phyloP scores from a whole-genome alignment of 53 echinoderm and acorn worm genomes.

The Zoroaster sp. region DNA sequence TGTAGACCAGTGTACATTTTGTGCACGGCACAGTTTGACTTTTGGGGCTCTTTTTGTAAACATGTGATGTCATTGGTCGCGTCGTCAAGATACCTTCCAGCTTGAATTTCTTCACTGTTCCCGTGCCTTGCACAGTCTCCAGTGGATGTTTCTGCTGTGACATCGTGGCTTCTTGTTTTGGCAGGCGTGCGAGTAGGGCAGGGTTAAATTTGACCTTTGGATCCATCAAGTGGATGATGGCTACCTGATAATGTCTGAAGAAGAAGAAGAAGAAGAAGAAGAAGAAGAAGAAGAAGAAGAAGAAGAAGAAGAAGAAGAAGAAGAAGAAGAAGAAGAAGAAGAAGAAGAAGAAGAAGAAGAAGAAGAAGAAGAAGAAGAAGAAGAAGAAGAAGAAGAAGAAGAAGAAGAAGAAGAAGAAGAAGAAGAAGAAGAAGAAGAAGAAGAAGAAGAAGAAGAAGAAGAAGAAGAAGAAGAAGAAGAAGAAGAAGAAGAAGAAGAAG shows the following conservation, averaged over 20 bases:
- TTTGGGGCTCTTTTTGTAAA: too few species aligned
- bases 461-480: background rate
- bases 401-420: background rate
- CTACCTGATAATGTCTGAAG: background rate
- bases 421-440: background rate
- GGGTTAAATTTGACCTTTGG: too few species aligned
- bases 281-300: constrained; percentile 1
- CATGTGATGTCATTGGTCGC: too few species aligned
- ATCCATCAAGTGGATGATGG: background rate
- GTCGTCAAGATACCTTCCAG: too few species aligned
- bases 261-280: constrained; percentile 10
- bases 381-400: background rate
- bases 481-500: background rate
- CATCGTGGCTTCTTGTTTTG: too few species aligned
- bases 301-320: constrained; percentile 10
- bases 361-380: background rate
- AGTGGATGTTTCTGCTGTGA: too few species aligned
- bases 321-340: background rate
- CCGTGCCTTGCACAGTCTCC: too few species aligned
- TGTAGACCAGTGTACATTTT: too few species aligned
- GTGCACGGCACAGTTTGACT: too few species aligned
- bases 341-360: background rate
- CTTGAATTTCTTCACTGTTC: too few species aligned
- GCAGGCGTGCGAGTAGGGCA: too few species aligned
- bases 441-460: background rate